phyloP scores from a whole-genome alignment of 1,140 invertebrate genomes.

The Mamestra configurata region DNA sequence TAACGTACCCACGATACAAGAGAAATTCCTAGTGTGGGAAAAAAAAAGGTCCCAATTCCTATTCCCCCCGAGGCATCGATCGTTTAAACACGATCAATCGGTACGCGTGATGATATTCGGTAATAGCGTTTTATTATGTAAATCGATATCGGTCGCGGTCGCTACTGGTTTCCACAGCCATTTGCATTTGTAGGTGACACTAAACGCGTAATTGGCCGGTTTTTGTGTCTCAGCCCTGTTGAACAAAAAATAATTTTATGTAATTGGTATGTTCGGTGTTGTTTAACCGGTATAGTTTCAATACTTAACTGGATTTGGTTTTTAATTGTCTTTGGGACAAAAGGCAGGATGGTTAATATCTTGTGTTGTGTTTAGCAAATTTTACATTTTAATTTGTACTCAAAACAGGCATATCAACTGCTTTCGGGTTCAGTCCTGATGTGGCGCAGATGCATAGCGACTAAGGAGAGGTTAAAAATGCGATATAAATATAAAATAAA shows the following conservation, averaged over 20 bases:
- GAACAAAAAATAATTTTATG: conserved; percentile 24
- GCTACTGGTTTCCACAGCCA: conserved; percentile 13
- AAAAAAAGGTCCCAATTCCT: background rate
- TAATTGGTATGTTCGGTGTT: conserved; percentile 4
- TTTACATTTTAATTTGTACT: too few species aligned
- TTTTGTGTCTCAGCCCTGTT: conserved; percentile 7
- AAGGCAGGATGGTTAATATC: too few species aligned
- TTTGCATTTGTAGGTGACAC: conserved; percentile 39
- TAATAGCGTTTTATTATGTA: conserved; percentile 54
- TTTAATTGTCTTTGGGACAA: background rate
- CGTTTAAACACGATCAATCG: conserved; percentile 50
- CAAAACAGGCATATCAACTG: too few species aligned
- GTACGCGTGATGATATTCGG: conserved; percentile 49
- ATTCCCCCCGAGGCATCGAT: conserved; percentile 12
- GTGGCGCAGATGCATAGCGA: too few species aligned
- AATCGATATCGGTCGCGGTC: conserved; percentile 36
- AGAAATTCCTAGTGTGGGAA: too few species aligned
- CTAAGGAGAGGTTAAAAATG: too few species aligned
- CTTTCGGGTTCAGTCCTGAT: too few species aligned
- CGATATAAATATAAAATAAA: too few species aligned
- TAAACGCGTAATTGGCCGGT: conserved; percentile 15
- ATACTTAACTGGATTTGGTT: background rate
- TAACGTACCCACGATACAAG: too few species aligned
- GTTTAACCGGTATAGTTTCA: conserved; percentile 7
- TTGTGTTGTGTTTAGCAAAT: too few species aligned